phyloP scores from a whole-genome alignment of 2,888 invertebrate species.

The Trissoscelio sp. region DNA sequence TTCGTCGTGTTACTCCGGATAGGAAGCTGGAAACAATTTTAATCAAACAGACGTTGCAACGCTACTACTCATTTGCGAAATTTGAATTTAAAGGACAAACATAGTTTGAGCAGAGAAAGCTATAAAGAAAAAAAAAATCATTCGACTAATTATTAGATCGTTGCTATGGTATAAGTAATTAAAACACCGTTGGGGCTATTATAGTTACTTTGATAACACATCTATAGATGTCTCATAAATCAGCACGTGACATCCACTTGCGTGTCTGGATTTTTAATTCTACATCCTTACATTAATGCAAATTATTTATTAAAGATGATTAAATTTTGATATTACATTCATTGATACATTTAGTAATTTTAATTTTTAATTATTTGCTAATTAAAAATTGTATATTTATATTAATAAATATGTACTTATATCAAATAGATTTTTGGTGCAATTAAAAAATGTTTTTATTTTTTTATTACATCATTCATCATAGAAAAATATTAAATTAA shows the following conservation, averaged over 20 bases:
- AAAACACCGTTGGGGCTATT: neutral
- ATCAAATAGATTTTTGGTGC: too few relatives aligned
- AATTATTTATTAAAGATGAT: neutral
- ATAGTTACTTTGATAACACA: neutral
- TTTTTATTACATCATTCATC: too few relatives aligned
- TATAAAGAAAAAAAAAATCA: neutral
- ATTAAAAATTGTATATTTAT: too few relatives aligned
- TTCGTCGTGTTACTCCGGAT: constrained; percentile 10
- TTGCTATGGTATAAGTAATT: constrained; percentile 2
- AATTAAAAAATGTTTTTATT: too few relatives aligned
- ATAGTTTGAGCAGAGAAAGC: neutral
- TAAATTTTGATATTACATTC: too few relatives aligned
- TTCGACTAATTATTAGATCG: neutral
- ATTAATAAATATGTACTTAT: too few relatives aligned
- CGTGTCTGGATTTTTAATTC: neutral
- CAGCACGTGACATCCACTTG: neutral
- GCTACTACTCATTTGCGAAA: constrained; percentile 7
- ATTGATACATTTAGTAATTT: too few relatives aligned
- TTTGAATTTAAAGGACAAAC: constrained; percentile 22
- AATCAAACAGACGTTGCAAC: constrained; percentile 30
- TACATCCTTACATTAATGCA: constrained; percentile 4
- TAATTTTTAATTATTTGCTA: too few relatives aligned
- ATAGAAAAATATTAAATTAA: too few relatives aligned
- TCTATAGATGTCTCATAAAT: constrained; percentile 2
- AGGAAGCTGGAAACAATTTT: constrained; percentile 29